Evolutionary conservation across 1,140 invertebrate genomes (phyloP).

Genomic region (Brachionus sp.): DNA sequence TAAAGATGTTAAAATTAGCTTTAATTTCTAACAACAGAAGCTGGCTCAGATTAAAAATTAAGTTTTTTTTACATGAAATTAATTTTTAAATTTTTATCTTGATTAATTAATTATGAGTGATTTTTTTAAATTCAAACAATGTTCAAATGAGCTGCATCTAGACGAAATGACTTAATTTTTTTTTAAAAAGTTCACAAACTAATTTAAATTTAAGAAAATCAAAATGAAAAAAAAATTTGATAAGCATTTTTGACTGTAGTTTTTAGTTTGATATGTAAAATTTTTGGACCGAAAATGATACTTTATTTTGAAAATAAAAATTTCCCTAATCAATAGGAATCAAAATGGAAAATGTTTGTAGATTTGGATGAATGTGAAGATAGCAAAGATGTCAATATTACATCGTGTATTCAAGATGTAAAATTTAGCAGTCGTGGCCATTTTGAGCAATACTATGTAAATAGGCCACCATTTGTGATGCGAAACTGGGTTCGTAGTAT

Average conservation of each 20-base stretch:
- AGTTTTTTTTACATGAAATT: too few species aligned
- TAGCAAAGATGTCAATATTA: slow-evolving; percentile 46
- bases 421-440: slow-evolving; percentile 47
- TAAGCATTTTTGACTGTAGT: too few species aligned
- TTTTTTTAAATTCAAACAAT: not conserved
- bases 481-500: slow-evolving; percentile 48
- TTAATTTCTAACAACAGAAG: too few species aligned
- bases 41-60: too few species aligned
- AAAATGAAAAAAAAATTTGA: too few species aligned
- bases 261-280: too few species aligned
- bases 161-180: not conserved
- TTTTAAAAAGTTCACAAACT: not conserved
- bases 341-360: slow-evolving; percentile 51
- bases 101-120: too few species aligned
- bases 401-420: slow-evolving; percentile 49
- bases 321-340: slow-evolving; percentile 24
- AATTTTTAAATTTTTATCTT: too few species aligned
- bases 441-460: slow-evolving; percentile 44
- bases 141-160: not conserved
- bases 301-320: not conserved
- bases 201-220: too few species aligned
- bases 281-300: too few species aligned
- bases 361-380: slow-evolving; percentile 50
- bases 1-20: too few species aligned
- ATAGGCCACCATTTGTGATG: slow-evolving; percentile 49